phyloP scores from a whole-genome alignment of 1,140 invertebrate species.

The Acromyrmex echinatior region DNA sequence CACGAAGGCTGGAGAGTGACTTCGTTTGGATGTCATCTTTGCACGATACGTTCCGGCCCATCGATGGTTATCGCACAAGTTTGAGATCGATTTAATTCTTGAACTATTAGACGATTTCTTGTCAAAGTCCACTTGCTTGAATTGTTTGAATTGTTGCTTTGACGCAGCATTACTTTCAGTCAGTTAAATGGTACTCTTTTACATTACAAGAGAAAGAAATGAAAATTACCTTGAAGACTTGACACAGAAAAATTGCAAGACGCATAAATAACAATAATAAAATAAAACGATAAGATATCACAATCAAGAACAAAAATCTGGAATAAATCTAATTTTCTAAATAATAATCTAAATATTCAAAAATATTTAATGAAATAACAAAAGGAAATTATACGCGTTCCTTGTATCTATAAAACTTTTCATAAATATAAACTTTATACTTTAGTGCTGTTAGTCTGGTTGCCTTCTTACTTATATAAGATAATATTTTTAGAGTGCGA shows the following conservation, averaged over 20 bases:
- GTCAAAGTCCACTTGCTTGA: background rate
- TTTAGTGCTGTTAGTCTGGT: background rate
- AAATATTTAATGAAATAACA: background rate
- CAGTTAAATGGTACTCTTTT: background rate
- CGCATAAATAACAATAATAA: background rate
- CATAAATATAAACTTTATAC: background rate
- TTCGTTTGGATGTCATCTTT: constrained; percentile 24
- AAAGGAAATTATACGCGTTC: background rate
- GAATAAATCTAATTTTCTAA: background rate
- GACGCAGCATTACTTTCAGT: background rate
- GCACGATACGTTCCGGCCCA: constrained; percentile 16
- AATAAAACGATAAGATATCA: background rate
- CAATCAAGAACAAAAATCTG: background rate
- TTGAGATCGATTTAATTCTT: constrained; percentile 19
- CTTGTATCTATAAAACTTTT: background rate
- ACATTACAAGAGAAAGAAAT: background rate
- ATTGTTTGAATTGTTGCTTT: background rate
- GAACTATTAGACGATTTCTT: constrained; percentile 1
- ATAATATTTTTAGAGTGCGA: constrained; percentile 11
- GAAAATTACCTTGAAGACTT: background rate
- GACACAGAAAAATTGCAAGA: background rate
- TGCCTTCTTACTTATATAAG: background rate
- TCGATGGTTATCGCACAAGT: background rate
- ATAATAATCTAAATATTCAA: background rate
- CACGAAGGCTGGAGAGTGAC: background rate